phyloP scores from a whole-genome alignment of 2,888 invertebrate genomes.

The Orthonevra nobilis region DNA sequence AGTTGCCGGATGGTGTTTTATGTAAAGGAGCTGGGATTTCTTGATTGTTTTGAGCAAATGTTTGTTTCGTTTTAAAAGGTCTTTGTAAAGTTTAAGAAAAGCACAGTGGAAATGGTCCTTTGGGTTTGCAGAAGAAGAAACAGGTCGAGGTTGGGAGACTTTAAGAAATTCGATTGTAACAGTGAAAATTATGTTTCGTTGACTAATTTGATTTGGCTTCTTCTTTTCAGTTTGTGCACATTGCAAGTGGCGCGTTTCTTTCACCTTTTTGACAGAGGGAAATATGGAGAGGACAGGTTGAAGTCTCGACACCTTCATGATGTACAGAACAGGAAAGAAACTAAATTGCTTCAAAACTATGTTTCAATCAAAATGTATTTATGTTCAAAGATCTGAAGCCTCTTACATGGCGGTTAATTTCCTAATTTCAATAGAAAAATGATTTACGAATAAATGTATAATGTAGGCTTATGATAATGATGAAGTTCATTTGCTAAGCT shows the following conservation, averaged over 20 bases:
- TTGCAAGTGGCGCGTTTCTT: neutral
- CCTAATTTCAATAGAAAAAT: too few species aligned
- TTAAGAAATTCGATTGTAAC: neutral
- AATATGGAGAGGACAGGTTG: too few species aligned
- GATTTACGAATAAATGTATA: too few species aligned
- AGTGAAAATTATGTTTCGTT: slow-evolving; percentile 1
- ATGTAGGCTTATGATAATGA: too few species aligned
- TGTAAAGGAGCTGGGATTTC: slow-evolving; percentile 29
- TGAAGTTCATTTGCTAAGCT: too few species aligned
- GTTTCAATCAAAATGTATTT: too few species aligned
- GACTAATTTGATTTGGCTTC: slow-evolving; percentile 3
- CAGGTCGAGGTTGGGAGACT: neutral
- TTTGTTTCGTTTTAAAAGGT: slow-evolving; percentile 14
- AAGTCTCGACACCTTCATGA: too few species aligned
- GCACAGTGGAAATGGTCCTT: slow-evolving; percentile 5
- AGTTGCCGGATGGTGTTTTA: slow-evolving; percentile 27
- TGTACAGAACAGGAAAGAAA: too few species aligned
- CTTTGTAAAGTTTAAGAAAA: slow-evolving; percentile 17
- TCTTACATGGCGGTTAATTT: too few species aligned
- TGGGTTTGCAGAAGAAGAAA: neutral
- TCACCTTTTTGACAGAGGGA: too few species aligned
- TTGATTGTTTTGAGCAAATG: slow-evolving; percentile 27
- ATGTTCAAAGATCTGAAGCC: too few species aligned
- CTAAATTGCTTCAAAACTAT: too few species aligned
- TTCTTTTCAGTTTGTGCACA: neutral